These are phyloP conservation scores for Setophaga petechia DNA, from an alignment of 2,113 vertebrate genomes.

Conservation along the genomic window DNA sequence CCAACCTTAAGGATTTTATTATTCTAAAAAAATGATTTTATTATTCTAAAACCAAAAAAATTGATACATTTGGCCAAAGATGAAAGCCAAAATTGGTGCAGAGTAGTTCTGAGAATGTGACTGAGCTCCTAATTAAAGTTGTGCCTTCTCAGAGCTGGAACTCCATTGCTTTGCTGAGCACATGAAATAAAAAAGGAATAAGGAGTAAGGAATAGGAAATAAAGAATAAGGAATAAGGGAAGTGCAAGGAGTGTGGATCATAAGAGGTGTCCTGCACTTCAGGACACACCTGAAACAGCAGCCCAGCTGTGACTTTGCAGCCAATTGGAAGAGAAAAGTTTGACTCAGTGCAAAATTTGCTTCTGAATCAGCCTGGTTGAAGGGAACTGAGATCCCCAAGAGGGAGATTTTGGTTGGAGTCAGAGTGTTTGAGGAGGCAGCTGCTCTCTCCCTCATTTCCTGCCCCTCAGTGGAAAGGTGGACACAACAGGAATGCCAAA, in stretches of 20 bases:
- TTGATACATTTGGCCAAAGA: not conserved
- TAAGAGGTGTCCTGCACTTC: not conserved
- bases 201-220: not conserved
- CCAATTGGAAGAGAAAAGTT: not conserved
- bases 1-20: not conserved
- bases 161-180: not conserved
- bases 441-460: not conserved
- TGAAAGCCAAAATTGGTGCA: not conserved
- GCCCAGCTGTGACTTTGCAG: not conserved
- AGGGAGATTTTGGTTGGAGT: not conserved
- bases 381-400: not conserved
- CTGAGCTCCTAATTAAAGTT: not conserved
- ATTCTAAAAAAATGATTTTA: too few relatives aligned
- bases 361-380: not conserved
- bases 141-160: not conserved
- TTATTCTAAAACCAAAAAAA: not conserved
- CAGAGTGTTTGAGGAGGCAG: not conserved
- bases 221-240: not conserved
- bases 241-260: not conserved
- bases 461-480: not conserved
- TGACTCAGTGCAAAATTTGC: not conserved
- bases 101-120: not conserved
- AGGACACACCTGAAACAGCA: not conserved
- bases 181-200: not conserved
- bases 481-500: not conserved